phyloP scores from a whole-genome alignment of 2,888 invertebrate genomes.

The Morpho helenor region DNA sequence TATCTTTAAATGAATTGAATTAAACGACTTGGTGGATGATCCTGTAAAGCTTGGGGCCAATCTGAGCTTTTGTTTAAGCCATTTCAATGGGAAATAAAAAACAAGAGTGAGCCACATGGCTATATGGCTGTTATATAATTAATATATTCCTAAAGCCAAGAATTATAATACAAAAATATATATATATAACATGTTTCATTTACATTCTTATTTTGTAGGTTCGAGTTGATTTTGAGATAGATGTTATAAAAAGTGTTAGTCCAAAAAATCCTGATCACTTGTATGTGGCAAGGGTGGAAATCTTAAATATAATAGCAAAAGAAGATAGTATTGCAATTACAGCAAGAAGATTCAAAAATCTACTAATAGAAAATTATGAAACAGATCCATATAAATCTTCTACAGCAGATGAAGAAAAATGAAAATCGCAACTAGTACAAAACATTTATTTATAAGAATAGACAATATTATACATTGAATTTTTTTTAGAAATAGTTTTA shows the following conservation, averaged over 20 bases:
- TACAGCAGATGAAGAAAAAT: conserved; percentile 32
- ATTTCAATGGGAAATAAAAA: too few relatives aligned
- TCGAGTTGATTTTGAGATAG: conserved; percentile 86
- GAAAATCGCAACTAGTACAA: conserved; percentile 17
- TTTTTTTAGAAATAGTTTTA: conserved; percentile 14
- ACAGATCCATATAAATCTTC: conserved; percentile 66
- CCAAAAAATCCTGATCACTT: conserved; percentile 84
- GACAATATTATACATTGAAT: not conserved
- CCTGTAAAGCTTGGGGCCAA: too few relatives aligned
- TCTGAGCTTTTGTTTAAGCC: too few relatives aligned
- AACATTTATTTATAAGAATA: conserved; percentile 8
- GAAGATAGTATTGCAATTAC: conserved; percentile 80
- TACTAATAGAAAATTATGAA: conserved; percentile 87
- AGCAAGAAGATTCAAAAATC: conserved; percentile 82
- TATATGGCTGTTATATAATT: too few relatives aligned
- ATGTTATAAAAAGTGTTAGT: conserved; percentile 84
- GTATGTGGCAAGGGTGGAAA: conserved; percentile 83
- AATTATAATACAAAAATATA: too few relatives aligned
- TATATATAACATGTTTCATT: too few relatives aligned
- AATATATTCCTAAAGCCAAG: too few relatives aligned
- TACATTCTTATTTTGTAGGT: conserved; percentile 58
- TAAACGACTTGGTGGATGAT: too few relatives aligned
- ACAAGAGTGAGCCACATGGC: too few relatives aligned
- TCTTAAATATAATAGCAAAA: conserved; percentile 74
- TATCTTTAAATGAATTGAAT: too few relatives aligned